Evolutionary conservation across 2,113 vertebrate genomes (phyloP), one percentile per base, ranked within the genome.

Genomic region (Rhinopomastus cyanomelas): DNA sequence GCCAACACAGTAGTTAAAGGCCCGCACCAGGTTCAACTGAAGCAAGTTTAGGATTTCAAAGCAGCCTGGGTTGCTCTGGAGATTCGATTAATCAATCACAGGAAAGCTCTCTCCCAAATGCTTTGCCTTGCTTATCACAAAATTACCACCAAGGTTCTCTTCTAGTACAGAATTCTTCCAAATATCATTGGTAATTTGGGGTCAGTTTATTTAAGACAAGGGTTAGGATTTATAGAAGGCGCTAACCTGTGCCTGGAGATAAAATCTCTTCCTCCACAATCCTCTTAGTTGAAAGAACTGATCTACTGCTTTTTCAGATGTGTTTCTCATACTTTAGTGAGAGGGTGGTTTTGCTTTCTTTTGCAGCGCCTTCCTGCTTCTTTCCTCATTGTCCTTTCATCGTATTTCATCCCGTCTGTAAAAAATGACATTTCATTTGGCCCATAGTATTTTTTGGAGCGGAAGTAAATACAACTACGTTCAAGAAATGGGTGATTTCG

Each of bases 141-240:
- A 78, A 66, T 84, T 81, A 25, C 30, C 23, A 60, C 56, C 78
- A 52, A 84, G 18, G 20, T 79, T 93, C 51, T 85, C 51, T 61
- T 75, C 55, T 49, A 57, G 42, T 55, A 48, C 16, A 29, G 62
- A 69, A 67, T 87, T 79, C 15, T 86, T 83, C 48, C 36, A 21
- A 56, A 77, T 0, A 1, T 88, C 55, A 26, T 8, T 21, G 42
- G 56, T 77, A 67, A 80, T 53, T 85, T 44, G 48, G 57, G 77
- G 68, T 78, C 78, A 49, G 42, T 85, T 96, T 95, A 59, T 85
- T 87, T 88, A 69, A 89, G 81, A 72, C 48, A 65, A 90, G 37
- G 42, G 53, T 79, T 85, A 55, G 46, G 60, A 87, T 87, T 94
- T 92, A 87, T 37, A 36, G 25, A 57, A 59, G 59, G 51, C 55